phyloP scores from a whole-genome alignment of 2,888 invertebrate species.

The Onthophagus sagittarius region DNA sequence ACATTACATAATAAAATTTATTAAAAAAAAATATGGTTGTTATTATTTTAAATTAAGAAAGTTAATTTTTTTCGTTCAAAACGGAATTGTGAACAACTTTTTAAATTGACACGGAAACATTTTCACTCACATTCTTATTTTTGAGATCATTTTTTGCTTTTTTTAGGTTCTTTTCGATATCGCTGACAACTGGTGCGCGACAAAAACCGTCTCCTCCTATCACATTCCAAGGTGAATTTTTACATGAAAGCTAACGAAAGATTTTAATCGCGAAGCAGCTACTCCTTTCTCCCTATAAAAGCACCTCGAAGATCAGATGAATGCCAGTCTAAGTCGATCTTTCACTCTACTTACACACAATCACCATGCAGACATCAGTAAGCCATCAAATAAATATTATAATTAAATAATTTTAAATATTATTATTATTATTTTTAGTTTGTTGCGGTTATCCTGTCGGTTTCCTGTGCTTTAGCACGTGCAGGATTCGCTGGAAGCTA shows the following conservation, averaged over 20 bases:
- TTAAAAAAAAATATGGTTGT: not conserved
- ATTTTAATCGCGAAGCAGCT: constrained; percentile 19
- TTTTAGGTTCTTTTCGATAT: not conserved
- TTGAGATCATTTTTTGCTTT: not conserved
- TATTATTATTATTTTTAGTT: constrained; percentile 16
- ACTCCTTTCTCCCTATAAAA: constrained; percentile 21
- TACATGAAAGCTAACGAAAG: constrained; percentile 19
- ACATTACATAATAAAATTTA: not conserved
- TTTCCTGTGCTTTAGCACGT: constrained; percentile 31
- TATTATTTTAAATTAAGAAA: too few relatives aligned
- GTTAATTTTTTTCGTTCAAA: not conserved
- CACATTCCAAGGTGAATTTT: constrained; percentile 13
- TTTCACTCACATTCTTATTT: not conserved
- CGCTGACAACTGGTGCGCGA: not conserved
- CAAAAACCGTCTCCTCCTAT: not conserved
- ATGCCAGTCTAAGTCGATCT: constrained; percentile 19
- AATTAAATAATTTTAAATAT: not conserved
- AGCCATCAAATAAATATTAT: constrained; percentile 1
- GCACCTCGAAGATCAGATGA: constrained; percentile 15
- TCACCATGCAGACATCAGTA: constrained; percentile 23
- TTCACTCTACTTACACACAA: constrained; percentile 17
- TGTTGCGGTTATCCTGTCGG: constrained; percentile 34
- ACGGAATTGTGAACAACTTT: not conserved
- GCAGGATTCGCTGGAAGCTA: constrained; percentile 37
- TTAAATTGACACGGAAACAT: not conserved